Evolutionary conservation across 1,140 invertebrate genomes (phyloP), one percentile per base, ranked within the genome.

Genomic region (Trichonephila clavata): DNA sequence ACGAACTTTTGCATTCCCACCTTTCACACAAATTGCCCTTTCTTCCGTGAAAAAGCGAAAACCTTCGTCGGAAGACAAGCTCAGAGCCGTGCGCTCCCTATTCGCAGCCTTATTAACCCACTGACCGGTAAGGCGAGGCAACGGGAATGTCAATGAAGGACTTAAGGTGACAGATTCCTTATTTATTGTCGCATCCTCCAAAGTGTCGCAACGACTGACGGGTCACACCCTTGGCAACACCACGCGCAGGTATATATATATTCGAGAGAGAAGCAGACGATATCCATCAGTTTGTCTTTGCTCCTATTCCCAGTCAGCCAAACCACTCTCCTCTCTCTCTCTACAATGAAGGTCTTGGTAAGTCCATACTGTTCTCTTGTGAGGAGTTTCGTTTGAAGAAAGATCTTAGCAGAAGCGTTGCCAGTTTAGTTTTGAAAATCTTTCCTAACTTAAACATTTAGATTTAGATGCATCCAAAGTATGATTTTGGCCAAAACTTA

Each of bases 61-160:
- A 20, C 61, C 61, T 18, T 63, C 61, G 61, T 63, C 21, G 6
- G 61, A 63, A 63, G 61, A 63, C 61, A 50, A 50, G 50, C 50
- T 10, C n/a, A 21, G 14, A 68, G 65, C 27, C 71, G 71, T 77
- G 71, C 71, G 18, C 13, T 10, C 71, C 71, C 16, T 39, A 77
- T 27, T 68, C 27, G 27, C 16, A 77, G 24, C 71, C 32, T 77
- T 32, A 77, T 77, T 77, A 77, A 77, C 71, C 71, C 65, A 68
- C 14, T 68, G n/a, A 10, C 27, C 3, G 68, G 27, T 16, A 1
- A 77, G 68, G 68, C 27, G 68, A 77, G 68, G 24, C 27, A 18
- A 10, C 68, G 13, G 14, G 71, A 77, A 77, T 77, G 71, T 20
- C 71, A 77, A 39, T 32, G 24, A 32, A 27, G 24, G 27, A 77